phyloP scores from a whole-genome alignment of 2,888 invertebrate genomes.

The Eristalis arbustorum region DNA sequence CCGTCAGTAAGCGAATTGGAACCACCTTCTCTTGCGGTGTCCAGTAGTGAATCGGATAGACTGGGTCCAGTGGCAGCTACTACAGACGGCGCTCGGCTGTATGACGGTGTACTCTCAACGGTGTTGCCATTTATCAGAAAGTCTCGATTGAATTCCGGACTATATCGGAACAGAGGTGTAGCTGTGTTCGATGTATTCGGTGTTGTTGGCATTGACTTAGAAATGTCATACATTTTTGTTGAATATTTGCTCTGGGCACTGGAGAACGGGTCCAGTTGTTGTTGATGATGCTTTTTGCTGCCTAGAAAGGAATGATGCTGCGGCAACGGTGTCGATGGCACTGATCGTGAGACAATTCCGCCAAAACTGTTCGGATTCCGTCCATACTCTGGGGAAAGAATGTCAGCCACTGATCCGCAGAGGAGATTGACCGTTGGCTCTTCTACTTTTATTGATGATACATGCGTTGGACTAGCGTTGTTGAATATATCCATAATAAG shows the following conservation, averaged over 20 bases:
- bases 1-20: constrained; percentile 63
- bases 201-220: constrained; percentile 89
- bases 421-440: constrained; percentile 50
- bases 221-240: constrained; percentile 81
- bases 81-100: constrained; percentile 50
- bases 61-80: constrained; percentile 30
- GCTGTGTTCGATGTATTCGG: constrained; percentile 83
- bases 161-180: constrained; percentile 82
- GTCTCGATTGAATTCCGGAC: constrained; percentile 81
- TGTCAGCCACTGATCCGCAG: constrained; percentile 73
- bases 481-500: constrained; percentile 72
- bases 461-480: constrained; percentile 65
- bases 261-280: constrained; percentile 64
- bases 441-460: constrained; percentile 56
- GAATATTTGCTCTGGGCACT: constrained; percentile 66
- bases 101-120: constrained; percentile 78
- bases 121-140: constrained; percentile 85
- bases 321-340: constrained; percentile 86
- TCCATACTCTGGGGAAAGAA: constrained; percentile 76
- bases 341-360: constrained; percentile 83
- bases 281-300: constrained; percentile 55
- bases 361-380: constrained; percentile 74
- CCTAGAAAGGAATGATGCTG: constrained; percentile 73
- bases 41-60: constrained; percentile 58
- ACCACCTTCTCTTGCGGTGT: constrained; percentile 49